phyloP scores from a whole-genome alignment of 2,113 vertebrate species.

The Microcebus tavaratra region DNA sequence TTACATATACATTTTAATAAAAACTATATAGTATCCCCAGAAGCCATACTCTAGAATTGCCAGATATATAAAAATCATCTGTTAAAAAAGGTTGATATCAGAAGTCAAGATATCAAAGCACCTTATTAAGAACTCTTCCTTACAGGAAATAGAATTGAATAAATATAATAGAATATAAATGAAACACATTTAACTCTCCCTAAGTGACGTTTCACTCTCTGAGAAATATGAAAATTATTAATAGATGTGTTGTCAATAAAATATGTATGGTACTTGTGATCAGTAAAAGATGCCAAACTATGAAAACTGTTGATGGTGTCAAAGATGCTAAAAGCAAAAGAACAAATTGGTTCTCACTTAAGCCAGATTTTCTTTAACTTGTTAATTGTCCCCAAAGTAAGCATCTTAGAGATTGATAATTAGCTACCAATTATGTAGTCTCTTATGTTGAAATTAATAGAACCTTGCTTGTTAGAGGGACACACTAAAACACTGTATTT shows the following conservation, averaged over 20 bases:
- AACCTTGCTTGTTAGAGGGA: background rate
- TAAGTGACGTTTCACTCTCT: background rate
- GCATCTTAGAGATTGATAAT: background rate
- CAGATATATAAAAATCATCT: background rate
- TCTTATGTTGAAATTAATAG: background rate
- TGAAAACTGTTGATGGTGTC: background rate
- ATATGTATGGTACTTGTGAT: background rate
- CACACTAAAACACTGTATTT: background rate
- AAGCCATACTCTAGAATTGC: background rate
- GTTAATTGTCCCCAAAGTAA: background rate
- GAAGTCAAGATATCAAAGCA: background rate
- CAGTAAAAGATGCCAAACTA: background rate
- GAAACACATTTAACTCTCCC: background rate
- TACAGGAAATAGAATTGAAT: background rate
- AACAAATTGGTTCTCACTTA: background rate
- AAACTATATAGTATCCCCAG: background rate
- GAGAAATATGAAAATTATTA: constrained; percentile 12
- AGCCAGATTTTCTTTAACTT: background rate
- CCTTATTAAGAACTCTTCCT: background rate
- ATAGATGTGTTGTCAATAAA: background rate
- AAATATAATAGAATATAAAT: background rate
- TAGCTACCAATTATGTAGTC: background rate
- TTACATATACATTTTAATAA: background rate
- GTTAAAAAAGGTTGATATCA: background rate
- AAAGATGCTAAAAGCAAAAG: background rate